A percentile compares a stretch with the other conserved stretches of the same genome.
Conservation (phyloP, 30 jellyfish, hydroid and myxozoan species). For the Morbakka virulenta region DNA sequence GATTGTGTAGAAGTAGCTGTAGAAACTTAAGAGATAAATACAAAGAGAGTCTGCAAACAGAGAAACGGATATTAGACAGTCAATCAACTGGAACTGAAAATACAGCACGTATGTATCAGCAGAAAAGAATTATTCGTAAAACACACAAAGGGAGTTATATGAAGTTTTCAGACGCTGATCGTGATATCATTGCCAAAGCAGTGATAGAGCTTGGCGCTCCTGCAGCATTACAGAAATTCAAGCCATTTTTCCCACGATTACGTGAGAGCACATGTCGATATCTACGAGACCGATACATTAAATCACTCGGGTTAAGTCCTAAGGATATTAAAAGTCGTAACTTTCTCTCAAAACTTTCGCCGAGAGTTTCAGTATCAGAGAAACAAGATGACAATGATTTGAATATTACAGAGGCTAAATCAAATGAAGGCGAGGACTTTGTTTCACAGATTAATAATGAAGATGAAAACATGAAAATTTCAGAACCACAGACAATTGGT, state of each 20-base stretch:
- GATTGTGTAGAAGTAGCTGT: not conserved
- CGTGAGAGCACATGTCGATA: not conserved
- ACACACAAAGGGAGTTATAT: not conserved
- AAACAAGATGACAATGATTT: no score
- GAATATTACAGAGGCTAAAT: not conserved
- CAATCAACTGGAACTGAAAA: not conserved
- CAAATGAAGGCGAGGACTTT: not conserved
- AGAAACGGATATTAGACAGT: not conserved
- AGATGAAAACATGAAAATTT: no score
- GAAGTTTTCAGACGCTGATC: not conserved
- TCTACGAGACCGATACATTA: not conserved
- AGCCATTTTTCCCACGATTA: not conserved
- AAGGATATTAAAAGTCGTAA: not conserved
- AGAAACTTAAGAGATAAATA: not conserved
- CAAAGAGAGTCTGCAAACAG: not conserved
- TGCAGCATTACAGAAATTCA: not conserved
- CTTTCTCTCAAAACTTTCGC: not conserved
- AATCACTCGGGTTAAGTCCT: not conserved
- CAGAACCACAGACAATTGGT: no score
- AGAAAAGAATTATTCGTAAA: not conserved
- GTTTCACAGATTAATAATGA: not conserved
- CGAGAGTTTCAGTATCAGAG: not conserved
- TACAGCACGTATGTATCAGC: not conserved
- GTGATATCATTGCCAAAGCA: not conserved
- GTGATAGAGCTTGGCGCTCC: not conserved